A percentile compares a stretch with the other conserved stretches of the same genome.
phyloP scores from a whole-genome alignment of 2,888 invertebrate species.

The Shargacucullia verbasci region DNA sequence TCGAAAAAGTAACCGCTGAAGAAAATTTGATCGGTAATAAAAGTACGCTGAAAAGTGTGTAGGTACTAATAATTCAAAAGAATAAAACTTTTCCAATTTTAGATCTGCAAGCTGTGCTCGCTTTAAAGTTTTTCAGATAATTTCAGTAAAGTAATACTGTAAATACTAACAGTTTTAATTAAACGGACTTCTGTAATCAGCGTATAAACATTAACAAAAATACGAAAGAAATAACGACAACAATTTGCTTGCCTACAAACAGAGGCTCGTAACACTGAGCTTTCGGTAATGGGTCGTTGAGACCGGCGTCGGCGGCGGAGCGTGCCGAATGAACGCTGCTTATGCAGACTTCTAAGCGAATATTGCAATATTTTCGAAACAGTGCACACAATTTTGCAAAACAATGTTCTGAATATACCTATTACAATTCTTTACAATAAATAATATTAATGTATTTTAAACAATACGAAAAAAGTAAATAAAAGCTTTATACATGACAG shows the following conservation, averaged over 20 bases:
- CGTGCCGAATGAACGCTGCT: conserved; percentile 15
- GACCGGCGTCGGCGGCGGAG: not conserved
- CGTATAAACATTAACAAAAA: conserved; percentile 13
- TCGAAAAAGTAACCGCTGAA: no score
- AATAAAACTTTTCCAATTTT: no score
- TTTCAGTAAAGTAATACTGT: no score
- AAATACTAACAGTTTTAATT: not conserved
- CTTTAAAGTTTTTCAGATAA: no score
- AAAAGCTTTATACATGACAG: no score
- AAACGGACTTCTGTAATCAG: not conserved
- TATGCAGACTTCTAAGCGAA: conserved; percentile 23
- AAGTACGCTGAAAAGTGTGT: no score
- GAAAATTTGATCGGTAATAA: no score
- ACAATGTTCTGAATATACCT: no score
- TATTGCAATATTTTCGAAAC: conserved; percentile 8
- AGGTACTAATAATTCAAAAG: no score
- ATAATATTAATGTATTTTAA: not conserved
- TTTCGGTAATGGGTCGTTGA: conserved; percentile 31
- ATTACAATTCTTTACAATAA: conserved; percentile 13
- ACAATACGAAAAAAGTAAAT: no score
- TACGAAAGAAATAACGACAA: conserved; percentile 7
- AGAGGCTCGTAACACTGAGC: conserved; percentile 21
- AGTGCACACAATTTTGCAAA: no score
- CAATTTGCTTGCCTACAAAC: conserved; percentile 11
- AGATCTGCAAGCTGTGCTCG: no score